Conservation (phyloP, 2,113 vertebrate species). For the Syngnathus floridae region DNA sequence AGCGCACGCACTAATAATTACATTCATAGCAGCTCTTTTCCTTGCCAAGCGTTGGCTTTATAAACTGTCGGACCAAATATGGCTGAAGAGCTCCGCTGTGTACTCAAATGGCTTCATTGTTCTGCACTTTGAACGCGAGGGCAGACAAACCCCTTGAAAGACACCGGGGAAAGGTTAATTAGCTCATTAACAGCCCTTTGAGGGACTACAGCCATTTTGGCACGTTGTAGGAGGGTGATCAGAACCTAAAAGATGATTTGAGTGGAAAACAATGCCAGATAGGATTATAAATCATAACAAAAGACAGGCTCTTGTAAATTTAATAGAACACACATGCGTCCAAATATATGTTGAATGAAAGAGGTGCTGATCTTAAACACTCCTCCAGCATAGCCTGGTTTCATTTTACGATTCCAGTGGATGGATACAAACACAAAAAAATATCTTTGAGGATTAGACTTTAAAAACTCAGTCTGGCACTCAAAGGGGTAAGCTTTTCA, state of each 20-base stretch:
- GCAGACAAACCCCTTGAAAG: constrained; percentile 47
- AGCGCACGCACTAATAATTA: constrained; percentile 30
- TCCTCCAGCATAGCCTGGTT: neutral
- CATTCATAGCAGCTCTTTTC: constrained; percentile 39
- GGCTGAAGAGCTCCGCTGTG: constrained; percentile 35
- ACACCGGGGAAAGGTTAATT: constrained; percentile 55
- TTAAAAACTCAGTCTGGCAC: neutral
- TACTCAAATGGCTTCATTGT: constrained; percentile 53
- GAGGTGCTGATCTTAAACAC: neutral
- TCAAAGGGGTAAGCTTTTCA: neutral
- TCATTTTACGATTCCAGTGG: neutral
- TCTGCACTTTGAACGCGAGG: constrained; percentile 40
- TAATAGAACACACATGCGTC: neutral
- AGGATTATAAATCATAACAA: neutral
- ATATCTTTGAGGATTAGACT: neutral
- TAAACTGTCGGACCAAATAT: constrained; percentile 35
- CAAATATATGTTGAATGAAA: neutral
- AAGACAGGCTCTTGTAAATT: neutral
- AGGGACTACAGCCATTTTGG: constrained; percentile 42
- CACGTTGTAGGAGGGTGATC: constrained; percentile 17
- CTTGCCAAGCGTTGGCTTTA: neutral
- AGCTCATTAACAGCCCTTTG: constrained; percentile 51
- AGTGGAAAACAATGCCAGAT: neutral
- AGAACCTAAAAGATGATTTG: constrained; percentile 16
- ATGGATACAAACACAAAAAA: neutral